phyloP scores from a whole-genome alignment of 2,113 vertebrate genomes.

The Corvus moneduloides region DNA sequence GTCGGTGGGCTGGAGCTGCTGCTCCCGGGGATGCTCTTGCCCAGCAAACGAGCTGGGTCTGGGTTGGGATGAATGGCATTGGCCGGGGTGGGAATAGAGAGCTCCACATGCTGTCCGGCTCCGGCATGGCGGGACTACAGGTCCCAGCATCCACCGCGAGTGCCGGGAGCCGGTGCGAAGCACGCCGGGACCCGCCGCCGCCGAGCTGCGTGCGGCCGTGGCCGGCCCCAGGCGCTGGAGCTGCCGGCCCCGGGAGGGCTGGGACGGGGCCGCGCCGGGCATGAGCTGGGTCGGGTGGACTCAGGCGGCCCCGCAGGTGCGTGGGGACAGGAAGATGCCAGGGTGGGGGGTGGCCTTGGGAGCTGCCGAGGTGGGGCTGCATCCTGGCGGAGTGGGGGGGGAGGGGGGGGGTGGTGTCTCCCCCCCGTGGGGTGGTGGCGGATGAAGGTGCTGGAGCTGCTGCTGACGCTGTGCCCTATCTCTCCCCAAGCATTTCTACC shows the following conservation, averaged over 20 bases:
- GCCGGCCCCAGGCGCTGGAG: not conserved
- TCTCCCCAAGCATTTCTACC: slow-evolving; percentile 87
- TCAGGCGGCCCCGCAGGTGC: slow-evolving; percentile 8
- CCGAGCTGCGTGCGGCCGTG: not conserved
- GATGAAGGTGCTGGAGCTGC: not conserved
- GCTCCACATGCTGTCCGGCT: not conserved
- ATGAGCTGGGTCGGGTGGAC: slow-evolving; percentile 47
- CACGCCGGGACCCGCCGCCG: not conserved
- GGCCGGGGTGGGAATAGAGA: not conserved
- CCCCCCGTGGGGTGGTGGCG: rapidly evolving
- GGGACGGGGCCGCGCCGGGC: not conserved
- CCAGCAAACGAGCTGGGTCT: not conserved
- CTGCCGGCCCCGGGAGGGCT: not conserved
- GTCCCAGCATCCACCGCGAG: slow-evolving; percentile 35
- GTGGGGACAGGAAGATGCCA: not conserved
- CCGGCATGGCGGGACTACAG: not conserved
- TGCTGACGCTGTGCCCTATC: not conserved
- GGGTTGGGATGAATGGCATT: not conserved
- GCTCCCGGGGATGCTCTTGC: not conserved
- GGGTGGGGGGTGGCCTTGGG: not conserved
- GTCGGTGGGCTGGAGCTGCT: not conserved
- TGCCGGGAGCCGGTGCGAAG: not conserved
- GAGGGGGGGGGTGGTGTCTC: not conserved
- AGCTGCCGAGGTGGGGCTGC: not conserved
- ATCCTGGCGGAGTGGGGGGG: rapidly evolving